Base-by-base conservation (phyloP, 2,888 invertebrate genomes). In the Rhagium mordax region DNA sequence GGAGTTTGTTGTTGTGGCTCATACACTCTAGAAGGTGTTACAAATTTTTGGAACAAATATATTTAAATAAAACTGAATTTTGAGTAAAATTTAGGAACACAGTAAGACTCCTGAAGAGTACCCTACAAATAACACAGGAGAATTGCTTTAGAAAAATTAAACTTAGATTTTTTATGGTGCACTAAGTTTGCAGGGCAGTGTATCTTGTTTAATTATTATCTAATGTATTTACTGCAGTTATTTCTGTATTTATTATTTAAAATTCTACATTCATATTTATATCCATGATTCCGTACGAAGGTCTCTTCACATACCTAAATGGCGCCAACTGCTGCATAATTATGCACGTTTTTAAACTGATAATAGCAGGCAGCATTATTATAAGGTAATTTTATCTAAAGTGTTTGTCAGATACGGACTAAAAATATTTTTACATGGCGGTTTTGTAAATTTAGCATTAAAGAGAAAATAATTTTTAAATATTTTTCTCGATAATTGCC, bases 271-370 rank as follows among this genome's bases (percentile, higher is more conserved):
- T 61, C 47, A 61, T 61, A 61, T 61, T 41, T 47, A 61, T 10
- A 18, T 13, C 1, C 61, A 21, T 20, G 33, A n/a, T 41, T 47
- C 41, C 8, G 64, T 2, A 18, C 16, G 65, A 65, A 65, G 65
- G 53, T 18, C 65, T 41, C 53, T 20, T 53, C 53, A 53, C 65
- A 20, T 55, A 55, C 41, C 33, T 65, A 65, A 65, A 53, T 41
- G 65, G 65, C 65, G 65, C 65, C 65, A 53, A 18, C 33, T n/a
- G 8, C 18, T 21, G 65, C 20, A 29, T 65, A 53, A 65, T 33
- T 41, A 67, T 55, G 57, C 27, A 57, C 57, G 29, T 47, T 55
- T 53, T 65, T 65, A 18, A 18, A 13, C n/a, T 16, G 16, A 51
- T 51, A 51, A 51, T 51, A 33, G 47, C 57, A 10, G 41, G 67